Evolutionary conservation across 2,797 vertebrate genomes (phyloP), one percentile per base, ranked within the genome.

Genomic region (Acrocephalus scirpaceus): DNA sequence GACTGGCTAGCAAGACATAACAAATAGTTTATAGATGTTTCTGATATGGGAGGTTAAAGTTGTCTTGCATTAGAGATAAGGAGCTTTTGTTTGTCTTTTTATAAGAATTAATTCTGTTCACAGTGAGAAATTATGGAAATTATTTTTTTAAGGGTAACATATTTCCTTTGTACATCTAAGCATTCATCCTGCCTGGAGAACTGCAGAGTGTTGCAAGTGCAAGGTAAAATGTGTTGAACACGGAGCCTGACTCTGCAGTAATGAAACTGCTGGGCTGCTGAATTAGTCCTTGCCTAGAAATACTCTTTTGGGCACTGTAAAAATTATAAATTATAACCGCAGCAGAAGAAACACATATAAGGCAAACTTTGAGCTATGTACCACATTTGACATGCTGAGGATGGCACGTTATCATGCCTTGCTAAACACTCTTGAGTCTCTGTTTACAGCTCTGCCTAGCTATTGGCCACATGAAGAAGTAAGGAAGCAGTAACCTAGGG

Each of bases 241-340:
- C 50, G 58, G 74, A 95, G 30, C 30, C 96, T 96, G 95, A 96
- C 91, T 97, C 86, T 95, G 95, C 96, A 96, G 89, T 96, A 95
- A 95, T 96, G 92, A 95, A 97, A 96, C 82, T 81, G 58, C 73
- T 5, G 7, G 83, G 67, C 79, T 93, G 89, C 94, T 95, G 94
- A 96, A 95, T 92, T 96, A 83, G 71, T 90, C 61, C 78, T 78
- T 93, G 76, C 71, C 67, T 87, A 61, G 62, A 53, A 93, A 88
- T 90, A 87, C 62, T 86, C 94, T 83, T 97, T 70, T 4, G 65
- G 92, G 92, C 74, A 88, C 91, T 87, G 88, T 97, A 96, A 96
- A 97, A 96, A 94, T 94, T 96, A 91, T 88, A 95, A 95, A 96
- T 94, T 44, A 92, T 86, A 94, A 87, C 91, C 29, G 26, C 76